Conservation (phyloP, 1,140 invertebrate species). For the Pristionchus pacificus region DNA sequence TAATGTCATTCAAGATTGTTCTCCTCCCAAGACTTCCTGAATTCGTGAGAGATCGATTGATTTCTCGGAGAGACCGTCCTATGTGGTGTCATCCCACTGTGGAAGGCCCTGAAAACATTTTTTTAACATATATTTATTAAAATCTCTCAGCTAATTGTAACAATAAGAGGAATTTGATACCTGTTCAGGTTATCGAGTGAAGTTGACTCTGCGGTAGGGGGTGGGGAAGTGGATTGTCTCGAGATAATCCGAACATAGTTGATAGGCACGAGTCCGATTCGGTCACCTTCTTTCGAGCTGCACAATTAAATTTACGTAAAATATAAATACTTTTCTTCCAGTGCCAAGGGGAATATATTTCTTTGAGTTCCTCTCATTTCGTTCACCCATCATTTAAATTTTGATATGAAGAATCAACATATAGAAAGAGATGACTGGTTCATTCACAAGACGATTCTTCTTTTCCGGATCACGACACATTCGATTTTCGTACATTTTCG, state of each 20-base stretch:
- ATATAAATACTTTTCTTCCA: no score
- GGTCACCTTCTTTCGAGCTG: slow-evolving; percentile 57
- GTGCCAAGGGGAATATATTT: no score
- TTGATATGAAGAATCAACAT: no score
- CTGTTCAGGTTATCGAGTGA: not conserved
- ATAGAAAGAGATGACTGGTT: no score
- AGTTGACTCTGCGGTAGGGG: not conserved
- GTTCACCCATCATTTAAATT: no score
- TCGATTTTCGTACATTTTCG: no score
- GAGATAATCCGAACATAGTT: slow-evolving; percentile 61
- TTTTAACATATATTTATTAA: not conserved
- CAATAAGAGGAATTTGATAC: no score
- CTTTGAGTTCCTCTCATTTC: no score
- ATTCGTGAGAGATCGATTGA: not conserved
- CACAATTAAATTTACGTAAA: slow-evolving; percentile 20
- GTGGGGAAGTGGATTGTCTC: slow-evolving; percentile 34
- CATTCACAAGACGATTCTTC: no score
- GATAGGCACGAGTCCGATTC: slow-evolving; percentile 61
- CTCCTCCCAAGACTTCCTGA: not conserved
- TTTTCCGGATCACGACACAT: no score
- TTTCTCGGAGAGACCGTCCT: not conserved
- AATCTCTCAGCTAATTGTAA: not conserved
- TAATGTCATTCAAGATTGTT: no score
- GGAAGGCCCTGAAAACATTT: not conserved
- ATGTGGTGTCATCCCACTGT: not conserved